These are phyloP conservation scores for Cactoblastis cactorum DNA, from an alignment of 2,888 invertebrate genomes.

Conservation along the genomic window DNA sequence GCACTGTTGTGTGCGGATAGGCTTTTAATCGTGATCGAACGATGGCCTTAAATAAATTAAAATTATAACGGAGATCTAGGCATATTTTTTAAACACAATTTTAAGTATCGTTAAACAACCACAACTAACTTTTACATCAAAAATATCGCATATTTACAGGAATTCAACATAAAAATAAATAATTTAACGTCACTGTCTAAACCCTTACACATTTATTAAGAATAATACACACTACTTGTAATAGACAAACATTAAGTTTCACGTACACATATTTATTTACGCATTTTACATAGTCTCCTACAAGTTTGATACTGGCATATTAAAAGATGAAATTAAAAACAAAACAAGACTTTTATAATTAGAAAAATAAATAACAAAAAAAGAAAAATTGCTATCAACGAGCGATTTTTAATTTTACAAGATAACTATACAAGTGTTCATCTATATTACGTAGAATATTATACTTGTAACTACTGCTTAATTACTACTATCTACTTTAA, in stretches of 20 bases:
- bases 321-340: constrained; percentile 41
- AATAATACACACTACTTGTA: constrained; percentile 62
- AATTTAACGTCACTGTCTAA: constrained; percentile 72
- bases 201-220: constrained; percentile 69
- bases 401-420: constrained; percentile 24
- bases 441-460: constrained; percentile 48
- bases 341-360: constrained; percentile 59
- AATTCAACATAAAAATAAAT: constrained; percentile 78
- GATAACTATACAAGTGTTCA: constrained; percentile 48
- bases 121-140: constrained; percentile 69
- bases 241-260: constrained; percentile 46
- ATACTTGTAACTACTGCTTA: constrained; percentile 59
- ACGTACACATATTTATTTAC: constrained; percentile 56
- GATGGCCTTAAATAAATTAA: constrained; percentile 46
- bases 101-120: constrained; percentile 66
- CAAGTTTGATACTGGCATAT: constrained; percentile 69
- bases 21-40: constrained; percentile 12
- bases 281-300: constrained; percentile 38
- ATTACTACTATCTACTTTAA: constrained; percentile 57
- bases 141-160: constrained; percentile 73
- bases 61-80: constrained; percentile 60
- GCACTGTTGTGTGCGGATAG: too few relatives aligned
- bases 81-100: constrained; percentile 38
- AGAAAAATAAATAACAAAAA: constrained; percentile 76
- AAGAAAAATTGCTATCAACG: constrained; percentile 57